Percentiles rank a stretch among this genome's conserved stretches.
Evolutionary conservation across 2,113 vertebrate genomes (phyloP).

Genomic region (Rhinolophus ferrumequinum): DNA sequence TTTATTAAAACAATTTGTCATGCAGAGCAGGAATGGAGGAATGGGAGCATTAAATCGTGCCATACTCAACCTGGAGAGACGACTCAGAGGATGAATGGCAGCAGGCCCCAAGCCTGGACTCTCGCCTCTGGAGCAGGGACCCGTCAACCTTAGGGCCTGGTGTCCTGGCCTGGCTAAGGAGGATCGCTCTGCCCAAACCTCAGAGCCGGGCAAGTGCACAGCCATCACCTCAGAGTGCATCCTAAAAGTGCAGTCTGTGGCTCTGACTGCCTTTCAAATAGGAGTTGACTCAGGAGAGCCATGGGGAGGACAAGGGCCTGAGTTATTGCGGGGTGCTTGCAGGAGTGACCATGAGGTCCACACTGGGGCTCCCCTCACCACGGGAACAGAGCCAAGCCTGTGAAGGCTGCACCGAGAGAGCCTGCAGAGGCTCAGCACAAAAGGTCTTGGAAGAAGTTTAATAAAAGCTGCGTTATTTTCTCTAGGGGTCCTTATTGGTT

Average conservation of each 20-base stretch:
- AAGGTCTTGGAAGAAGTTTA: conserved; percentile 89
- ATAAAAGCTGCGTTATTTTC: conserved; percentile 89
- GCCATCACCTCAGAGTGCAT: too few relatives aligned
- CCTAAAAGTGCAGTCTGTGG: too few relatives aligned
- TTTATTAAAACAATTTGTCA: conserved; percentile 99
- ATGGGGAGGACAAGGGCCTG: conserved; percentile 79
- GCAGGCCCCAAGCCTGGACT: conserved; percentile 87
- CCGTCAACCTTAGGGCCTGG: conserved; percentile 87
- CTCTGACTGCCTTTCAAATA: conserved; percentile 78
- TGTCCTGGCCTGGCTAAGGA: conserved; percentile 89
- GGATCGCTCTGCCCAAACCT: not conserved
- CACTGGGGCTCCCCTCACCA: not conserved
- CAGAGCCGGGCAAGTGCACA: not conserved
- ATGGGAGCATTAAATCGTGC: conserved; percentile 99
- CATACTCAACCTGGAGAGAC: conserved; percentile 96
- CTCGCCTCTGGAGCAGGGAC: conserved; percentile 67
- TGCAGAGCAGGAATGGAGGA: conserved; percentile 98
- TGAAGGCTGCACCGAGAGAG: not conserved
- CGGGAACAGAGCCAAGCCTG: not conserved
- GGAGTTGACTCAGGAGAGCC: conserved; percentile 81
- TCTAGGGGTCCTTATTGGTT: conserved; percentile 87
- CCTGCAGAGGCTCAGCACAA: conserved; percentile 81
- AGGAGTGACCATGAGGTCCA: conserved; percentile 73
- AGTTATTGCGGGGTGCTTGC: conserved; percentile 76
- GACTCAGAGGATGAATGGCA: conserved; percentile 98